A percentile compares a stretch with the other conserved stretches of the same genome.
Conservation (phyloP, 1,140 invertebrate genomes). For the Procambarus virginalis region DNA sequence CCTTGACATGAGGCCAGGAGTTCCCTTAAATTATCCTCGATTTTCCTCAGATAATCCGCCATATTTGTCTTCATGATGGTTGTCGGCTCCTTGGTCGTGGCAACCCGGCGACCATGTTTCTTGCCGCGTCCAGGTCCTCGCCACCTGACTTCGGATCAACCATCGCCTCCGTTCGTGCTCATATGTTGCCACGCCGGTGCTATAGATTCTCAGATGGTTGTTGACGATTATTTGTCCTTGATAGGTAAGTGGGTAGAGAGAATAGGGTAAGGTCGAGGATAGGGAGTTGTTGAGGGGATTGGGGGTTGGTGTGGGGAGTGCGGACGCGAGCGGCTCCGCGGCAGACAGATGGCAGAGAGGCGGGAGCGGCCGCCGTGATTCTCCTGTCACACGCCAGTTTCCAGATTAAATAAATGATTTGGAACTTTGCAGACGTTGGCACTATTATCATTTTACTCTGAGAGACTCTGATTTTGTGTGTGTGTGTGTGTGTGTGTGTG, state of each 20-base stretch:
- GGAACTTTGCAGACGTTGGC: slow-evolving; percentile 29
- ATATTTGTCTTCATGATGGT: slow-evolving; percentile 61
- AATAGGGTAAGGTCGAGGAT: no score
- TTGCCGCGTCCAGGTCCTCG: not conserved
- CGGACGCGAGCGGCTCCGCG: no score
- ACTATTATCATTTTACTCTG: slow-evolving; percentile 19
- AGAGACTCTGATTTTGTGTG: slow-evolving; percentile 9
- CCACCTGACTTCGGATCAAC: not conserved
- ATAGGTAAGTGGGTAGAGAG: no score
- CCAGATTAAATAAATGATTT: slow-evolving; percentile 58
- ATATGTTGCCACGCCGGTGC: no score
- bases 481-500: not conserved
- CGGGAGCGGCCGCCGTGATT: slow-evolving; percentile 3
- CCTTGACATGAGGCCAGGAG: slow-evolving; percentile 54
- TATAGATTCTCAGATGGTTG: no score
- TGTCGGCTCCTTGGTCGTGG: slow-evolving; percentile 38
- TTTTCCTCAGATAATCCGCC: slow-evolving; percentile 51
- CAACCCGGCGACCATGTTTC: slow-evolving; percentile 4
- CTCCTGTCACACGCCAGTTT: slow-evolving; percentile 42
- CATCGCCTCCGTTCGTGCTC: no score
- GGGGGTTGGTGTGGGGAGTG: no score
- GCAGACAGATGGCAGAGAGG: not conserved
- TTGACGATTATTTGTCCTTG: not conserved
- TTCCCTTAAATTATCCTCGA: slow-evolving; percentile 45
- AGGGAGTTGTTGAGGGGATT: not conserved